phyloP scores from a whole-genome alignment of 2,797 vertebrate species.

The Periparus ater region DNA sequence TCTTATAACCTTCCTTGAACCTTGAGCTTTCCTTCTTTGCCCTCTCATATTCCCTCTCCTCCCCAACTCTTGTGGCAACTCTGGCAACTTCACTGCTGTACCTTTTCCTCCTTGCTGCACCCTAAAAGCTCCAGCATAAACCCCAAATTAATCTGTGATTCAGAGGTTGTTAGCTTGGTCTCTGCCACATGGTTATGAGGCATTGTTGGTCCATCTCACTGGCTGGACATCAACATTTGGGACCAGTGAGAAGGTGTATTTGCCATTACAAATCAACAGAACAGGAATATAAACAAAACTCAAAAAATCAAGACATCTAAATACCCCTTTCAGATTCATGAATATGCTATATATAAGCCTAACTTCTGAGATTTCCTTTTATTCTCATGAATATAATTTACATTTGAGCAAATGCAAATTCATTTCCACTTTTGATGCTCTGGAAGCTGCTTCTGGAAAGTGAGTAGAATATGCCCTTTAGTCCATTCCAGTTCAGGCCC shows the following conservation, averaged over 20 bases:
- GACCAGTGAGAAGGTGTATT: background rate
- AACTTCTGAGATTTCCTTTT: background rate
- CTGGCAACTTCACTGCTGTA: background rate
- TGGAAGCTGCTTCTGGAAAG: constrained; percentile 21
- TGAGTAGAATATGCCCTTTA: background rate
- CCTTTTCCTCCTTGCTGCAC: background rate
- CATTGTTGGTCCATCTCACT: background rate
- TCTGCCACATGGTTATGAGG: fast-evolving
- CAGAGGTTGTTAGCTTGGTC: background rate
- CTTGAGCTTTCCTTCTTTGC: background rate
- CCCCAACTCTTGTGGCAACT: background rate
- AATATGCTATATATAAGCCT: background rate
- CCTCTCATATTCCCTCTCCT: background rate
- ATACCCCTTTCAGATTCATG: background rate
- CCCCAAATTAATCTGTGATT: background rate
- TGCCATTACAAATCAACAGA: background rate
- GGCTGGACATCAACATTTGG: background rate
- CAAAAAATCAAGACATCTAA: background rate
- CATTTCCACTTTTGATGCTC: background rate
- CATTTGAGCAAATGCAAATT: constrained; percentile 17
- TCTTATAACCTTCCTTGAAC: background rate
- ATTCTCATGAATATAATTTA: constrained; percentile 23
- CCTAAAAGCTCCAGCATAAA: background rate
- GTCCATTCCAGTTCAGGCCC: background rate
- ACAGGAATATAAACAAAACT: background rate